phyloP scores from a whole-genome alignment of 1,140 invertebrate species.

The Caenorhabditis elegans region WBcel235 BX284604.4:9944001-9944500 shows the following conservation, averaged over 20 bases:
- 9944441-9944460: conserved; percentile 17
- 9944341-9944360: conserved; percentile 11
- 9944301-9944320: conserved; percentile 7
- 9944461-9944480: background rate
- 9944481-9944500: background rate
- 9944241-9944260: too few species aligned
- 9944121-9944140: conserved; percentile 11
- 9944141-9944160: background rate
- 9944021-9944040: background rate
- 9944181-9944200: background rate
- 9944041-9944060: conserved; percentile 4
- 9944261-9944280: too few species aligned
- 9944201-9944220: too few species aligned
- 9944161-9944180: background rate
- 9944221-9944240: background rate
- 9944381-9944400: conserved; percentile 27
- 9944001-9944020: background rate
- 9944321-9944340: conserved; percentile 21
- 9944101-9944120: background rate
- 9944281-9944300: conserved; percentile 14
- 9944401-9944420: background rate
- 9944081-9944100: background rate
- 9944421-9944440: background rate
- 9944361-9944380: background rate
- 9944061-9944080: conserved; percentile 15